phyloP scores from a whole-genome alignment of 2,888 invertebrate species.

The Malacosoma neustria region DNA sequence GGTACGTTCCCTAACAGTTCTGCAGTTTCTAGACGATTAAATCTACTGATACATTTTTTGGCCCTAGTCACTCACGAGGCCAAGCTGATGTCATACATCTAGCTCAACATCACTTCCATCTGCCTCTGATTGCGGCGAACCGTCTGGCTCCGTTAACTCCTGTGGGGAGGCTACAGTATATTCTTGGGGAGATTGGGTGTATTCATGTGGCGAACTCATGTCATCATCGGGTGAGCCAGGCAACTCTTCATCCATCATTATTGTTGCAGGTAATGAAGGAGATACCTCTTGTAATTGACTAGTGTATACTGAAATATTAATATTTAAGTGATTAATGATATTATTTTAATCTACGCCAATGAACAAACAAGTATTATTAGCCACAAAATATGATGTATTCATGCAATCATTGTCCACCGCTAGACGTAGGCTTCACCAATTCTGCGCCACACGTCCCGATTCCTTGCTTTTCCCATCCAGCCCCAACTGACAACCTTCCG shows the following conservation, averaged over 20 bases:
- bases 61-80: constrained; percentile 40
- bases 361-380: not conserved
- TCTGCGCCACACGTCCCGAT: no score
- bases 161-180: constrained; percentile 20
- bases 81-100: constrained; percentile 60
- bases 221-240: constrained; percentile 48
- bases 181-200: constrained; percentile 46
- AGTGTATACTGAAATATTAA: constrained; percentile 48
- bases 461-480: no score
- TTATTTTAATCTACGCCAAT: not conserved
- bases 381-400: constrained; percentile 1
- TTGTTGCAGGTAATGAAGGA: constrained; percentile 64
- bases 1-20: no score
- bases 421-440: no score
- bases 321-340: not conserved
- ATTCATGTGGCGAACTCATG: constrained; percentile 50
- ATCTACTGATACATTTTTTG: constrained; percentile 26
- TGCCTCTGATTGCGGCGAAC: constrained; percentile 41
- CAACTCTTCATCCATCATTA: constrained; percentile 68
- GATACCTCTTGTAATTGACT: constrained; percentile 65
- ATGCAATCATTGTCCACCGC: no score
- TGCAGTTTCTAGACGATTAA: constrained; percentile 22
- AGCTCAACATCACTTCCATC: constrained; percentile 60
- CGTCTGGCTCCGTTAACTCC: constrained; percentile 15
- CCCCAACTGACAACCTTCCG: no score